Evolutionary conservation across 2,888 invertebrate species (phyloP), one percentile per base, ranked within the genome.

Genomic region (Chrysotoxum bicinctum): DNA sequence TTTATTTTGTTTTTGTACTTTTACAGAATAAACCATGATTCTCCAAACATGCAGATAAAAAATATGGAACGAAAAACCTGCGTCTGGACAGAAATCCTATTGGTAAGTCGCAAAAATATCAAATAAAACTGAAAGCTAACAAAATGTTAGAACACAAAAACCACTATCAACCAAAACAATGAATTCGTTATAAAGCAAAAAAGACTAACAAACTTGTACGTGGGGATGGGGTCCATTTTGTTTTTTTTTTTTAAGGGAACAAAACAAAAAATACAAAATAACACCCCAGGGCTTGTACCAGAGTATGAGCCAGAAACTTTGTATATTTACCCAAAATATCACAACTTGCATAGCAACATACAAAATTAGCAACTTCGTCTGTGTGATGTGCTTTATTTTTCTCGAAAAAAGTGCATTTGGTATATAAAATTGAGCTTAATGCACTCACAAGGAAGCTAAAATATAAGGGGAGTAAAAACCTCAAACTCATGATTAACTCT

Each of bases 11-110:
- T 70, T 73, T 70, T 87, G 19, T 77, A 43, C 48, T 89, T 89
- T 16, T n/a, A n/a, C 87, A 89, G 89, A 87, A 87, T 81, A 89
- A 90, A 89, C 88, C 90, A 91, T 91, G 91, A 90, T 90, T 90
- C 89, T 90, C 88, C 89, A 90, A 90, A 90, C 89, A 90, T 90
- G 89, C 89, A 90, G 90, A 90, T 90, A 90, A 90, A 90, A 89
- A 88, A 87, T 87, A 90, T 91, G 91, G 88, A 89, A 87, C 88
- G 88, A 87, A 89, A 89, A 88, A 88, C 88, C 81, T 88, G 87
- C 79, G 78, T 88, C 87, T 89, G 88, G 88, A 89, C 88, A 87
- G 87, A 88, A 88, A 88, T 91, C 88, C 89, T 90, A 81, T 43
- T 43, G 43, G 43, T 43, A 43, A 43, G 43, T 16, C 2, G 3